Percentiles rank a stretch among this genome's conserved stretches.
Conservation (phyloP, 1,140 invertebrate species). For the Conus betulinus region DNA sequence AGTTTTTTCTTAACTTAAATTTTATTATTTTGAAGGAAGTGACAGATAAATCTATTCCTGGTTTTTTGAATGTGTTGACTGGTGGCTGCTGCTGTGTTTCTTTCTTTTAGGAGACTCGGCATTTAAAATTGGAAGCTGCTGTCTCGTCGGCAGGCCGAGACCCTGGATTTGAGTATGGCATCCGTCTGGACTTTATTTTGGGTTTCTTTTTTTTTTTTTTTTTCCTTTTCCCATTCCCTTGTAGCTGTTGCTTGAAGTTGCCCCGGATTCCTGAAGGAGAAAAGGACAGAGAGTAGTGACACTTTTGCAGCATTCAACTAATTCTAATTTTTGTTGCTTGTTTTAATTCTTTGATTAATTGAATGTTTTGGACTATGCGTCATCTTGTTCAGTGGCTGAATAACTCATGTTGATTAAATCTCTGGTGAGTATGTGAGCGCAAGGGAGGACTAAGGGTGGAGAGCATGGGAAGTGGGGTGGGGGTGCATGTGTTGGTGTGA, state of each 20-base stretch:
- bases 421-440: too few species aligned
- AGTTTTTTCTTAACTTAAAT: too few species aligned
- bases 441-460: too few species aligned
- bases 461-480: too few species aligned
- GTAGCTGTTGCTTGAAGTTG: slow-evolving; percentile 10
- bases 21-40: too few species aligned
- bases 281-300: background rate
- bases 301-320: background rate
- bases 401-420: background rate
- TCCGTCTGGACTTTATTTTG: background rate
- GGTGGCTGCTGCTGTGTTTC: slow-evolving; percentile 27
- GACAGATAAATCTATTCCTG: background rate
- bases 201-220: slow-evolving; percentile 12
- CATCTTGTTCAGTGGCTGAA: background rate
- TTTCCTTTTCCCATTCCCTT: background rate
- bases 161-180: slow-evolving; percentile 31
- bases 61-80: background rate
- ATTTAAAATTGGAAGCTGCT: slow-evolving; percentile 48
- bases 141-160: slow-evolving; percentile 26
- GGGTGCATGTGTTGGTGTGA: too few species aligned
- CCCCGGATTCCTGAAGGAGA: background rate
- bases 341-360: background rate
- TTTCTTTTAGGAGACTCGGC: slow-evolving; percentile 42
- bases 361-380: background rate
- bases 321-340: slow-evolving; percentile 2